Conservation (phyloP, 2,797 vertebrate genomes). For the Myripristis jacobus region DNA sequence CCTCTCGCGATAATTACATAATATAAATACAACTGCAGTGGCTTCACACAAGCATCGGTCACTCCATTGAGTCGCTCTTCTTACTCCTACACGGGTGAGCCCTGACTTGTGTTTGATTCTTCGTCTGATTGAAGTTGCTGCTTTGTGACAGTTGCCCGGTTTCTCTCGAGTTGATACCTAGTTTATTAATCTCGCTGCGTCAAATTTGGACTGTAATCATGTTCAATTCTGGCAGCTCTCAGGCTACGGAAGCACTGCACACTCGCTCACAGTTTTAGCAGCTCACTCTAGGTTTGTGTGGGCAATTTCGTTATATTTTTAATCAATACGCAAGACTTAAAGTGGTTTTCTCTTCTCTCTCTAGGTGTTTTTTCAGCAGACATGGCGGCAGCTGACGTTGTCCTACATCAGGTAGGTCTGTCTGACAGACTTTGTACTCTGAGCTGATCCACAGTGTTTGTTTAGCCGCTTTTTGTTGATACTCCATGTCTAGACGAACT, state of each 20-base stretch:
- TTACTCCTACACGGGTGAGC: background rate
- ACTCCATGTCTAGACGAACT: too few relatives aligned
- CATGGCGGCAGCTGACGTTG: constrained; percentile 72
- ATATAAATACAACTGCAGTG: constrained; percentile 54
- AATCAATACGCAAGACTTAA: background rate
- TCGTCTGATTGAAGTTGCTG: background rate
- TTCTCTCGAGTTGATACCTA: too few relatives aligned
- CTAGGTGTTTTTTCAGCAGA: constrained; percentile 23
- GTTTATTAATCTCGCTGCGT: background rate
- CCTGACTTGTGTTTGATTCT: background rate
- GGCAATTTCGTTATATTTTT: background rate
- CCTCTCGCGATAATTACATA: constrained; percentile 72
- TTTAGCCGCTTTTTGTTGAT: too few relatives aligned
- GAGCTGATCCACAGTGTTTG: too few relatives aligned
- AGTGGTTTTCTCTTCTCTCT: background rate
- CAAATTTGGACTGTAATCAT: background rate
- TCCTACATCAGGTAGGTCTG: constrained; percentile 70
- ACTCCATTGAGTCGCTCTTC: fast-evolving
- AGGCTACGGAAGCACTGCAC: constrained; percentile 6
- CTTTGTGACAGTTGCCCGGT: too few relatives aligned
- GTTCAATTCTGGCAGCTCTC: too few relatives aligned
- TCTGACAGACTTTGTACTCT: background rate
- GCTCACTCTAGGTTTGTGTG: too few relatives aligned
- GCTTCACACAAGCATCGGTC: background rate
- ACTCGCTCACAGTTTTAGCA: too few relatives aligned